Conservation (phyloP, 2,888 invertebrate species). For the Conchocele bisecta region DNA sequence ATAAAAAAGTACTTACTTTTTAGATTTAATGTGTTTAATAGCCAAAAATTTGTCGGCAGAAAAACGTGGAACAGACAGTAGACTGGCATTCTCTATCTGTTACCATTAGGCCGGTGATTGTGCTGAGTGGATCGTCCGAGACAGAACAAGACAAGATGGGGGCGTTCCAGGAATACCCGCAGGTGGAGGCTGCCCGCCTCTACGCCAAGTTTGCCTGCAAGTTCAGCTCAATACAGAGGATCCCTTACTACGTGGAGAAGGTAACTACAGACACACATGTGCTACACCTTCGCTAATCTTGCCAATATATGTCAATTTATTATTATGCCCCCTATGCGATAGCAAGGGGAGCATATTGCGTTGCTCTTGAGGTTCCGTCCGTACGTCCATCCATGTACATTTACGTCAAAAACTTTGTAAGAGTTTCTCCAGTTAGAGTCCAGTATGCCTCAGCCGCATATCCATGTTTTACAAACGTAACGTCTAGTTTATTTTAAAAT, state of each 20-base stretch:
- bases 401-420: background rate
- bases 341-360: background rate
- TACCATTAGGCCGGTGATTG: constrained; percentile 92
- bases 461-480: too few relatives aligned
- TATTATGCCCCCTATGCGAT: background rate
- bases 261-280: constrained; percentile 62
- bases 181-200: constrained; percentile 93
- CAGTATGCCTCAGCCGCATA: too few relatives aligned
- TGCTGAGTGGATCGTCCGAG: constrained; percentile 95
- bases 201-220: constrained; percentile 96
- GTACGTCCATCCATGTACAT: background rate
- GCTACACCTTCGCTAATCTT: too few relatives aligned
- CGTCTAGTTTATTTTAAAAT: too few relatives aligned
- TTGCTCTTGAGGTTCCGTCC: too few relatives aligned
- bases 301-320: too few relatives aligned
- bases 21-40: too few relatives aligned
- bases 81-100: too few relatives aligned
- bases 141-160: constrained; percentile 97
- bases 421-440: background rate
- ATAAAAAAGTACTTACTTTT: too few relatives aligned
- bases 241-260: constrained; percentile 95
- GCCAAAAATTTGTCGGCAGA: too few relatives aligned
- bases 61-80: too few relatives aligned
- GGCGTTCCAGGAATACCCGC: constrained; percentile 97
- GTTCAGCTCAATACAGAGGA: constrained; percentile 91